Percentiles rank a stretch among this genome's conserved stretches.
These are phyloP conservation scores for Melanotaenia trifasciata DNA, from an alignment of 2,797 vertebrate species.

Conservation along the genomic window DNA sequence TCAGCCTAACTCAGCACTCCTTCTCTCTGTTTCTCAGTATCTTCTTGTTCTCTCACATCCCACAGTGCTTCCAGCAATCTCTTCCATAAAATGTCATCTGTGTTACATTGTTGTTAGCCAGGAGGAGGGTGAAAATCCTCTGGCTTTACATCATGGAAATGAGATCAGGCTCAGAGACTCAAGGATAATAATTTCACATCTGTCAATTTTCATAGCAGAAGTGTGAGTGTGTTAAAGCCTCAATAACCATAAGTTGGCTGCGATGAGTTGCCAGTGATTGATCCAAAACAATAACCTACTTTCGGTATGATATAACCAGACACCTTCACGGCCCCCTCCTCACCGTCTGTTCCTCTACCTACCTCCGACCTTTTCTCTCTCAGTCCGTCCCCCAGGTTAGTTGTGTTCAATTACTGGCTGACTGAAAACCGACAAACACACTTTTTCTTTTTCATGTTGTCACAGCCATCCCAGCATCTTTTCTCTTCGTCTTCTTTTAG, in stretches of 20 bases:
- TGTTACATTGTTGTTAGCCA: slow-evolving; percentile 57
- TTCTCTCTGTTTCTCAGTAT: slow-evolving; percentile 53
- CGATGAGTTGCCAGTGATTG: slow-evolving; percentile 44
- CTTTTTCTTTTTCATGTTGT: slow-evolving; percentile 88
- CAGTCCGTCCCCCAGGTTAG: slow-evolving; percentile 77
- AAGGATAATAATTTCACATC: slow-evolving; percentile 45
- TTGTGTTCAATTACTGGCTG: slow-evolving; percentile 79
- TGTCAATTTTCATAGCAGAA: slow-evolving; percentile 33
- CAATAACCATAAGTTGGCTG: slow-evolving; percentile 46
- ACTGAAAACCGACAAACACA: slow-evolving; percentile 77
- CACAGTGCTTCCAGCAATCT: slow-evolving; percentile 67
- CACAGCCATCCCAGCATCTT: slow-evolving; percentile 78
- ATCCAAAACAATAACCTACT: slow-evolving; percentile 77
- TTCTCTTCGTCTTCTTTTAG: slow-evolving; percentile 52
- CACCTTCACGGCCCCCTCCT: slow-evolving; percentile 64
- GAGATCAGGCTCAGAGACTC: slow-evolving; percentile 48
- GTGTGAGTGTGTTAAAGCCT: slow-evolving; percentile 10
- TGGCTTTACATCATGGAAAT: slow-evolving; percentile 53
- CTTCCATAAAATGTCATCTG: slow-evolving; percentile 73
- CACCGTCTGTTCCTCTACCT: slow-evolving; percentile 58
- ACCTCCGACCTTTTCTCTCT: slow-evolving; percentile 79
- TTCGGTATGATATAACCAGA: slow-evolving; percentile 75
- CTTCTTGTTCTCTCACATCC: slow-evolving; percentile 64
- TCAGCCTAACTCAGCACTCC: slow-evolving; percentile 44
- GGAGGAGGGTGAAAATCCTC: slow-evolving; percentile 59